Conservation (phyloP, 1,140 invertebrate species). For the Drosophila bifasciata region DNA sequence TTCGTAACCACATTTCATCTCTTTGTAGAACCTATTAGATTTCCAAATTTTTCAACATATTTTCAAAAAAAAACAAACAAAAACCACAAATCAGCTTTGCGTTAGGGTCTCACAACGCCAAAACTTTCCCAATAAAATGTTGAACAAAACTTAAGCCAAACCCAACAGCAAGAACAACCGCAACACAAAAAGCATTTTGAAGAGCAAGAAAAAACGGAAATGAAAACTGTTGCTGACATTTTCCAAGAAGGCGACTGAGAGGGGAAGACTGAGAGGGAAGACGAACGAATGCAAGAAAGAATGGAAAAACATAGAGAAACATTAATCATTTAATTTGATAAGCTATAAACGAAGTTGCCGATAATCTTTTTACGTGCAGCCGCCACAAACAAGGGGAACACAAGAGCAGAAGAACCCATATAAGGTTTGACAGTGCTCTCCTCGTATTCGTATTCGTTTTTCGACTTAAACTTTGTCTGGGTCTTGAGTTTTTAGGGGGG, state of each 20-base stretch:
- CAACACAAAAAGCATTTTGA: constrained; percentile 50
- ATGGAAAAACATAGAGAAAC: constrained; percentile 34
- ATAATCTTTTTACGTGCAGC: constrained; percentile 68
- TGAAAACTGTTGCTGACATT: constrained; percentile 74
- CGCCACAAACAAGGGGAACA: constrained; percentile 10
- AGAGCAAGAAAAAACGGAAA: constrained; percentile 20
- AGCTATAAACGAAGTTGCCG: constrained; percentile 72
- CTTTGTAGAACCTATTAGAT: too few relatives aligned
- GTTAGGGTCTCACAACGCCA: constrained; percentile 57
- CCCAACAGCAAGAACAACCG: constrained; percentile 33
- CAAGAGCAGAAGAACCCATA: too few relatives aligned
- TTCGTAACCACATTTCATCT: too few relatives aligned
- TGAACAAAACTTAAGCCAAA: constrained; percentile 55
- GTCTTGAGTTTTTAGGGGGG: constrained; percentile 11
- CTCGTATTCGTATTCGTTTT: not conserved
- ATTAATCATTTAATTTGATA: constrained; percentile 83
- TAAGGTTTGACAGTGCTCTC: not conserved
- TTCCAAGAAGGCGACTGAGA: constrained; percentile 29
- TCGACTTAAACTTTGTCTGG: constrained; percentile 1
- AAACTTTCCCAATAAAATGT: constrained; percentile 78
- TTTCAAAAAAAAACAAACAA: constrained; percentile 19
- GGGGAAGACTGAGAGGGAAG: constrained; percentile 2
- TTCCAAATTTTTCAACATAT: constrained; percentile 10
- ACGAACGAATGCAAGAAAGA: constrained; percentile 1
- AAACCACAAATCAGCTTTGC: constrained; percentile 56